Conservation (phyloP, 2,113 vertebrate genomes). For the Melanocharis versteri region DNA sequence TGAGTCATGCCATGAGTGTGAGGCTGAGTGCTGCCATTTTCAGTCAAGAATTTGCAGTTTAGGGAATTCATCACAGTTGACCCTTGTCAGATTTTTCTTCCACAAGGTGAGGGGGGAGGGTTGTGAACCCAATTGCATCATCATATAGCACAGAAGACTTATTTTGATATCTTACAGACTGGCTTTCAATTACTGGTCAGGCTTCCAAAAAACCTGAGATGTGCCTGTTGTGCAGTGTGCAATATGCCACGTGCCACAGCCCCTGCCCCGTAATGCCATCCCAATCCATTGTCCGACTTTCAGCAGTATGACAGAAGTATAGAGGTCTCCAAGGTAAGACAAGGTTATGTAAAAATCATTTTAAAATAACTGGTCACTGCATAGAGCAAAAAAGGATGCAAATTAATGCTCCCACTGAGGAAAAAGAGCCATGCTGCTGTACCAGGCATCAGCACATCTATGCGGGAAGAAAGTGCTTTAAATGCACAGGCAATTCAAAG, state of each 20-base stretch:
- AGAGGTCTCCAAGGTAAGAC: background rate
- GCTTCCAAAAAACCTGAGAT: background rate
- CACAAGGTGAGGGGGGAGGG: background rate
- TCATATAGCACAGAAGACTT: background rate
- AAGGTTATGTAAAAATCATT: background rate
- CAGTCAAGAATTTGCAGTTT: background rate
- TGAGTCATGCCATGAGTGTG: background rate
- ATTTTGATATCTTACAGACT: background rate
- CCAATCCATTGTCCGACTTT: background rate
- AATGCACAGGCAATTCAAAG: background rate
- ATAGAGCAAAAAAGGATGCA: background rate
- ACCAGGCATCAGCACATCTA: background rate
- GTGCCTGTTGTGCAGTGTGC: background rate
- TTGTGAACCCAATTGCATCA: background rate
- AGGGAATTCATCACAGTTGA: background rate
- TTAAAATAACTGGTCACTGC: background rate
- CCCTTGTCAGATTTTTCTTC: background rate
- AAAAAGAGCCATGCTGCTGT: background rate
- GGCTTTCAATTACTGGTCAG: background rate
- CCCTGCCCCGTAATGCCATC: background rate
- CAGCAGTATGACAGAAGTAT: background rate
- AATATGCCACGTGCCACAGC: background rate
- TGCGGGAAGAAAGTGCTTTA: background rate
- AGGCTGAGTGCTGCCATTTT: conserved; percentile 13
- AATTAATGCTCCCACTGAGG: background rate